A percentile compares a stretch with the other conserved stretches of the same genome.
Conservation (phyloP, 2,888 invertebrate genomes). For the Yponomeuta cagnagella region DNA sequence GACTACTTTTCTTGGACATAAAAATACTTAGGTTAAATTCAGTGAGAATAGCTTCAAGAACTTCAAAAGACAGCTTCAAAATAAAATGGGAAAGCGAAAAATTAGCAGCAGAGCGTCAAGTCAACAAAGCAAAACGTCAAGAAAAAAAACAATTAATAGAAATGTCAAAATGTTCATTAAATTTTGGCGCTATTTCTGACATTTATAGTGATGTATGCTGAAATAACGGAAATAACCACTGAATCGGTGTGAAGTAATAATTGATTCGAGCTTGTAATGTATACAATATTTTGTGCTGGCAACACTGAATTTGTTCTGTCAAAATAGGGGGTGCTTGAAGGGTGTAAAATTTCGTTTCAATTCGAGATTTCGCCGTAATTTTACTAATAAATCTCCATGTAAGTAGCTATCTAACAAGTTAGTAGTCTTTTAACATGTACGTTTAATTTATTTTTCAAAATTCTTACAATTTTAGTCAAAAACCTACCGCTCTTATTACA, state of each 20-base stretch:
- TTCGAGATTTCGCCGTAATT: slow-evolving; percentile 5
- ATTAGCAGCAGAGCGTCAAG: neutral
- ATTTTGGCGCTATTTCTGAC: slow-evolving; percentile 2
- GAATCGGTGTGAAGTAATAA: neutral
- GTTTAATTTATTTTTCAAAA: neutral
- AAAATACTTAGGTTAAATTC: neutral
- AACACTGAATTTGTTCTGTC: slow-evolving; percentile 1
- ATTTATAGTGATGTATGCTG: neutral
- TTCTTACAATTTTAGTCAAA: neutral
- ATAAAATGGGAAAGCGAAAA: neutral
- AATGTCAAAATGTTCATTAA: neutral
- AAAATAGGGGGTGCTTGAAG: slow-evolving; percentile 13
- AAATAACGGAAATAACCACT: neutral
- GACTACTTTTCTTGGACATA: neutral
- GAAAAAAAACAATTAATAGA: neutral
- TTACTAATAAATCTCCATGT: neutral
- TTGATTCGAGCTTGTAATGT: neutral
- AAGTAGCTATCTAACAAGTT: neutral
- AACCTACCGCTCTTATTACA: slow-evolving; percentile 34
- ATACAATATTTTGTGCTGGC: neutral
- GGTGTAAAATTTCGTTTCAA: slow-evolving; percentile 3
- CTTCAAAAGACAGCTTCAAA: neutral
- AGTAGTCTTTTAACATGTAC: no score
- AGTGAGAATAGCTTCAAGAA: neutral
- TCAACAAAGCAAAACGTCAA: neutral